These are phyloP conservation scores for Mirounga angustirostris DNA, from an alignment of 2,113 vertebrate genomes.

Conservation along the genomic window DNA sequence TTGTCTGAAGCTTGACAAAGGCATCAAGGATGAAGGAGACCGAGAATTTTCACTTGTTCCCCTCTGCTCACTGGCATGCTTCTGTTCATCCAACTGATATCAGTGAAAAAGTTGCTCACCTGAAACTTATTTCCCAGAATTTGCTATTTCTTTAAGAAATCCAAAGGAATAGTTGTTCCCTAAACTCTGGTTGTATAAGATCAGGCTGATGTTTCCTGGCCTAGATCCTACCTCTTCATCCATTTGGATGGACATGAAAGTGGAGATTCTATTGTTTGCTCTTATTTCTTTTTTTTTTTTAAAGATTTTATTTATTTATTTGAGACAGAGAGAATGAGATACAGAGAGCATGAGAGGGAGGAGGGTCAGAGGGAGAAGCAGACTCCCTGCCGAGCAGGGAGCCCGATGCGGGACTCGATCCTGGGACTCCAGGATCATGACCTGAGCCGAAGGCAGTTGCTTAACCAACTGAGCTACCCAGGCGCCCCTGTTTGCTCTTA, in stretches of 20 bases:
- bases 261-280: not conserved
- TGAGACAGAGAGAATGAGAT: no score
- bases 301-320: no score
- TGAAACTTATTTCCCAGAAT: not conserved
- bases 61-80: no score
- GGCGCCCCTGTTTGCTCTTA: not conserved
- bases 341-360: no score
- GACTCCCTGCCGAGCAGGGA: no score
- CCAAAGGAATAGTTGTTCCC: not conserved
- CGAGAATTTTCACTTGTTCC: rapidly evolving
- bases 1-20: not conserved
- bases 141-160: not conserved
- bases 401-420: no score
- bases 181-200: not conserved
- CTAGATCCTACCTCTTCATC: not conserved
- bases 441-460: no score
- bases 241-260: not conserved
- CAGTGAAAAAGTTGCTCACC: not conserved
- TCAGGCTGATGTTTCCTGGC: not conserved
- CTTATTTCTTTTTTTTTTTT: not conserved
- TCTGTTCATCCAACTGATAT: not conserved
- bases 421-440: no score
- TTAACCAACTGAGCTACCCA: no score
- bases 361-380: no score
- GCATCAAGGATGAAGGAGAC: not conserved